Evolutionary conservation across 1,140 invertebrate species (phyloP).

Genomic region (Maconellicoccus hirsutus): DNA sequence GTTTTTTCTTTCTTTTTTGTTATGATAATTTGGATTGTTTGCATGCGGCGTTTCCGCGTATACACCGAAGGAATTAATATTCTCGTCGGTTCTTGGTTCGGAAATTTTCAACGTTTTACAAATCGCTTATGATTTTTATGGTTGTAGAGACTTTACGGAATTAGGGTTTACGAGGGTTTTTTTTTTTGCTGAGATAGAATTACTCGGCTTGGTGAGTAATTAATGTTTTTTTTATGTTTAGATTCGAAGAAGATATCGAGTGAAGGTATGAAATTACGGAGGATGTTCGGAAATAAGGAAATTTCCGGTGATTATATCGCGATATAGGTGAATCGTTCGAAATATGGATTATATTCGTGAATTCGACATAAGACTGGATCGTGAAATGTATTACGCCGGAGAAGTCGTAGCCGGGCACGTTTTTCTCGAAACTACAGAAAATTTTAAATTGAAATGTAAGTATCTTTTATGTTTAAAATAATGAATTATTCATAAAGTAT

Average conservation of each 20-base stretch:
- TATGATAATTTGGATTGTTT: not conserved
- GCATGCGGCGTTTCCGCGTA: not conserved
- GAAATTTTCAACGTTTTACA: not conserved
- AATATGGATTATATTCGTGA: conserved; percentile 66
- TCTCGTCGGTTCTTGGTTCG: not conserved
- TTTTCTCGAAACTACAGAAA: conserved; percentile 59
- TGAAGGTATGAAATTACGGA: not conserved
- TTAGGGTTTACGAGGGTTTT: not conserved
- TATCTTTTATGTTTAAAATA: conserved; percentile 2
- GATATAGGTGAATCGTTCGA: no score
- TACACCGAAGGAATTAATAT: not conserved
- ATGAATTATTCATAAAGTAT: conserved; percentile 5
- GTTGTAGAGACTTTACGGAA: not conserved
- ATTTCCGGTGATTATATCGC: no score
- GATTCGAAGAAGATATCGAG: not conserved
- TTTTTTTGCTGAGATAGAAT: not conserved
- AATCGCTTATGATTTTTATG: not conserved
- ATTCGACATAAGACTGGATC: conserved; percentile 64
- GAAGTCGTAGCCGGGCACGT: conserved; percentile 56
- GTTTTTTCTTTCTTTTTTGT: not conserved
- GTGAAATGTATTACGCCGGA: conserved; percentile 65
- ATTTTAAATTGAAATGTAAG: conserved; percentile 64
- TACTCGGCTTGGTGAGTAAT: no score
- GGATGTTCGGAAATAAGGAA: no score
- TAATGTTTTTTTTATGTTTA: no score